These are phyloP conservation scores for Mastomys natalensis DNA, from an alignment of 2,113 vertebrate genomes.

Conservation along the genomic window DNA sequence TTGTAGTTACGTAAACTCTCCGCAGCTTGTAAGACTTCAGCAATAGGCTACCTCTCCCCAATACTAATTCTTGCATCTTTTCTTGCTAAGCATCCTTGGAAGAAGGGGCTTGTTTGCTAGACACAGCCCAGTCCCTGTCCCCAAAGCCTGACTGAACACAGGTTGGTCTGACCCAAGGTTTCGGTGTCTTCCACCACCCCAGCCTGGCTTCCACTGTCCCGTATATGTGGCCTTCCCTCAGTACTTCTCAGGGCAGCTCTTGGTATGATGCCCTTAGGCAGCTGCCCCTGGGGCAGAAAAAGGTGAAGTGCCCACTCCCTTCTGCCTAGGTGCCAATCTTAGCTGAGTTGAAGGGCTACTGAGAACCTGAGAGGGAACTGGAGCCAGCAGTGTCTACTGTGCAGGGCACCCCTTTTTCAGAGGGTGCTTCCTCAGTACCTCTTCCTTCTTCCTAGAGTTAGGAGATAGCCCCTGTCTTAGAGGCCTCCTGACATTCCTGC, in stretches of 20 bases:
- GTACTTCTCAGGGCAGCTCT: conserved; percentile 20
- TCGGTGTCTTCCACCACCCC: neutral
- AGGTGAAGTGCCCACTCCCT: neutral
- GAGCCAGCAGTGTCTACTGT: no score
- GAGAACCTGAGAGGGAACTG: neutral
- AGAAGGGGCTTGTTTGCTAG: neutral
- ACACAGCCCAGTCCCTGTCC: neutral
- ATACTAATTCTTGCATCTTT: neutral
- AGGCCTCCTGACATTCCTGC: neutral
- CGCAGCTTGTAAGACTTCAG: neutral
- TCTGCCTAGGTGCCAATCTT: neutral
- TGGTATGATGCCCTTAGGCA: neutral
- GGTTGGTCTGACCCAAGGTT: neutral
- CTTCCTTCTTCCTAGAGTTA: neutral
- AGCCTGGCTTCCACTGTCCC: conserved; percentile 35
- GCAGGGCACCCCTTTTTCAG: neutral
- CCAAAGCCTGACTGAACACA: neutral
- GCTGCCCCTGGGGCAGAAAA: neutral
- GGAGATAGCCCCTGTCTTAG: neutral
- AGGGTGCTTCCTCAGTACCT: neutral
- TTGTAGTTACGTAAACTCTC: neutral
- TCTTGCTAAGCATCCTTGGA: neutral
- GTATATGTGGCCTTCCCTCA: neutral
- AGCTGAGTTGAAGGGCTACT: neutral
- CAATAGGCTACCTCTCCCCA: neutral